These are phyloP conservation scores for Apis laboriosa DNA, from an alignment of 1,140 invertebrate genomes.

Conservation along the genomic window DNA sequence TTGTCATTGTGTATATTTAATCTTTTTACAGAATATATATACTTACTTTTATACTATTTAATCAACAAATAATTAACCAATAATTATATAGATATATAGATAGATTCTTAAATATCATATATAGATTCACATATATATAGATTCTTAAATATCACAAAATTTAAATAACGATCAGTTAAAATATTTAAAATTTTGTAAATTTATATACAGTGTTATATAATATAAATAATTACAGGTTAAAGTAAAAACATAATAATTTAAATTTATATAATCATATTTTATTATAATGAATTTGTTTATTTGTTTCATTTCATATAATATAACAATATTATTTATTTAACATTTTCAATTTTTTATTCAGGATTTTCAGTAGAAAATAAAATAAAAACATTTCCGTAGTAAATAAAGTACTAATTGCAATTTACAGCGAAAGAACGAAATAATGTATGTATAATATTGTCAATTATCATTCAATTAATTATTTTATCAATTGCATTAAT, in stretches of 20 bases:
- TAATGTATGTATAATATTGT: neutral
- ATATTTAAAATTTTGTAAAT: neutral
- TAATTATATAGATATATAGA: slow-evolving; percentile 3
- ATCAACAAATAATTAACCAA: neutral
- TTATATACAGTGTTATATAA: neutral
- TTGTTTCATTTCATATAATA: neutral
- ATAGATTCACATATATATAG: too few relatives aligned
- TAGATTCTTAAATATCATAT: neutral
- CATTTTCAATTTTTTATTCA: neutral
- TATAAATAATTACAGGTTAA: slow-evolving; percentile 19
- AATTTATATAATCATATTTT: neutral
- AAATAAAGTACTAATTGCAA: slow-evolving; percentile 29
- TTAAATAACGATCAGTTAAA: neutral
- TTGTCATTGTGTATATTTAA: neutral
- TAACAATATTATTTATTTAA: neutral
- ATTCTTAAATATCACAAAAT: neutral
- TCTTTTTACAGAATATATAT: neutral
- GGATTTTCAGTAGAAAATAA: slow-evolving; percentile 1
- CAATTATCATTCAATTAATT: slow-evolving; percentile 17
- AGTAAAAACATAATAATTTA: neutral
- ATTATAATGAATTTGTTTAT: neutral
- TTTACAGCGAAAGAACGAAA: slow-evolving; percentile 42
- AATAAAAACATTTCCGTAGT: neutral
- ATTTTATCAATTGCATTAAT: neutral
- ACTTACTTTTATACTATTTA: slow-evolving; percentile 1